phyloP scores from a whole-genome alignment of 64 coral and sea anemone species.

The Montipora foliosa region DNA sequence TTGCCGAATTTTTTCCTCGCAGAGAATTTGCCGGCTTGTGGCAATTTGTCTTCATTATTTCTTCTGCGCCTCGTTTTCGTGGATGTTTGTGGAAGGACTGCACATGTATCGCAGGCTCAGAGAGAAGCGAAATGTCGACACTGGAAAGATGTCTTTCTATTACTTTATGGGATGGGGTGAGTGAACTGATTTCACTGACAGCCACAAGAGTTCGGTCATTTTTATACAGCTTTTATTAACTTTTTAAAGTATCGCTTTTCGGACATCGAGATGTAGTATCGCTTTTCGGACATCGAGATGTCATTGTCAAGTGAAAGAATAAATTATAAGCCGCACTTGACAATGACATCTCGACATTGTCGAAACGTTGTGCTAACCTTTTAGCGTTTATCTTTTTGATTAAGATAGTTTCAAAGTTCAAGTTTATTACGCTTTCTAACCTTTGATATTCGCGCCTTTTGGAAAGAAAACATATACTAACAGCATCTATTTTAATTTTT shows the following conservation, averaged over 20 bases:
- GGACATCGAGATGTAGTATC: no score
- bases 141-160: conserved; percentile 97
- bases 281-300: no score
- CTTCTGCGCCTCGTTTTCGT: conserved; percentile 95
- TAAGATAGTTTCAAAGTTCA: no score
- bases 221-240: neutral
- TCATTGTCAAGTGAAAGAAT: no score
- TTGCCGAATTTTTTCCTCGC: neutral
- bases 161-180: conserved; percentile 99
- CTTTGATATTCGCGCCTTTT: no score
- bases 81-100: conserved; percentile 98
- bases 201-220: neutral
- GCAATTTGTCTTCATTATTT: conserved; percentile 97
- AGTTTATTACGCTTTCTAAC: no score
- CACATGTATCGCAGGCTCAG: conserved; percentile 96
- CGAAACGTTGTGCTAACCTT: no score
- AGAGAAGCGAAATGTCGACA: conserved; percentile 94
- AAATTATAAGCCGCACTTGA: no score
- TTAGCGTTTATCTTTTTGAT: no score
- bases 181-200: neutral
- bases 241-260: no score
- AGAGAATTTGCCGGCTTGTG: conserved; percentile 86
- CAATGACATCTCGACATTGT: no score
- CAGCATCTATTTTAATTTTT: neutral
- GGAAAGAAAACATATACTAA: neutral